Evolutionary conservation across 2,888 invertebrate genomes (phyloP).

Genomic region (Capitulum mitella): DNA sequence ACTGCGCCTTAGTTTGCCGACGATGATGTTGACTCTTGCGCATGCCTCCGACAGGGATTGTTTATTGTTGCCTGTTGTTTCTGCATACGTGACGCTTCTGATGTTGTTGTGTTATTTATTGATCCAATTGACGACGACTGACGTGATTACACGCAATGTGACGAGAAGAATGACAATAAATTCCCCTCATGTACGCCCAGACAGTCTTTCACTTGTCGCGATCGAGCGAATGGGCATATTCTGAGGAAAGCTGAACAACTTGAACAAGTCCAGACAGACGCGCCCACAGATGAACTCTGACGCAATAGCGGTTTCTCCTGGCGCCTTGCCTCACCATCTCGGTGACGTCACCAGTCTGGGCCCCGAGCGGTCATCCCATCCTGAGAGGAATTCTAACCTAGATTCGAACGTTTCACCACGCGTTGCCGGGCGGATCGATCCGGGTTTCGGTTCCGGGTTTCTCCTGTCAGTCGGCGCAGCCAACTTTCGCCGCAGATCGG

Average conservation of each 20-base stretch:
- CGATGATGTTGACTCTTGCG: slow-evolving; percentile 14
- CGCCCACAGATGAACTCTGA: neutral
- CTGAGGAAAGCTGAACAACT: neutral
- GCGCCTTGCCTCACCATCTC: neutral
- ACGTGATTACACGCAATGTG: neutral
- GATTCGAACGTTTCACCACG: neutral
- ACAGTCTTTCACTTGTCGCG: neutral
- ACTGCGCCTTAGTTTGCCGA: neutral
- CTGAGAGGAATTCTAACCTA: neutral
- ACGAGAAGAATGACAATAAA: slow-evolving; percentile 10
- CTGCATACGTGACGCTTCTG: neutral
- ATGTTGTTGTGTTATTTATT: slow-evolving; percentile 18
- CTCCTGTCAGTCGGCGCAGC: neutral
- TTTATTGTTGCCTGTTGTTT: slow-evolving; percentile 23
- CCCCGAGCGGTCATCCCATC: neutral
- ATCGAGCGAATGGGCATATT: neutral
- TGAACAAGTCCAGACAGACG: neutral
- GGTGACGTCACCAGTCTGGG: no score
- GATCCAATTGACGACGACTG: neutral
- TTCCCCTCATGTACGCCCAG: slow-evolving; percentile 8
- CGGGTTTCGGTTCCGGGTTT: slow-evolving; percentile 1
- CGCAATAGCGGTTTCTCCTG: neutral
- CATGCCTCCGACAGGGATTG: slow-evolving; percentile 14
- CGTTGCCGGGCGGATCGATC: neutral
- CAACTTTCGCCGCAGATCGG: neutral